These are phyloP conservation scores for Muscicapa adusta DNA, from an alignment of 2,113 vertebrate species.

Conservation along the genomic window DNA sequence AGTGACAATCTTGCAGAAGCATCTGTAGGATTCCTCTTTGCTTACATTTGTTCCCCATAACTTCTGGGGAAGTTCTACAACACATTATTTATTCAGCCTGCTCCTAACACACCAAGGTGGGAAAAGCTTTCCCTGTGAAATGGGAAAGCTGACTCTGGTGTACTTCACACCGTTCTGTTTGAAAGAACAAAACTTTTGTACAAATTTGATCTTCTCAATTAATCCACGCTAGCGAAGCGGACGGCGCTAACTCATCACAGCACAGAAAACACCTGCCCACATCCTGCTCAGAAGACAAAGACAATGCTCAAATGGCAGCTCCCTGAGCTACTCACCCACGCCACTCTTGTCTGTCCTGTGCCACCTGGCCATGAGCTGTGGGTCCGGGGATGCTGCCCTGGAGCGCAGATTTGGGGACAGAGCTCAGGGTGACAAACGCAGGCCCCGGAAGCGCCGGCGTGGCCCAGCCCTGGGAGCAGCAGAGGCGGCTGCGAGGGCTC, in stretches of 20 bases:
- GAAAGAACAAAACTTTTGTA: neutral
- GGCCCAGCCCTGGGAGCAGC: neutral
- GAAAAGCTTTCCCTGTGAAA: neutral
- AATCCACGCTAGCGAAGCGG: rapidly evolving
- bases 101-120: neutral
- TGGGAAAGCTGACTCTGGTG: rapidly evolving
- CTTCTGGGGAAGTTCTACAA: neutral
- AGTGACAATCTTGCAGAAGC: neutral
- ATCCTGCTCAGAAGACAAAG: neutral
- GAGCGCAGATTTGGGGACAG: rapidly evolving
- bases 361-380: conserved; percentile 53
- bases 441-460: neutral
- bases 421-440: rapidly evolving
- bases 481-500: neutral
- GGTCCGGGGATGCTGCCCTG: rapidly evolving
- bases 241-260: neutral
- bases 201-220: neutral
- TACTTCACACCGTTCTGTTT: rapidly evolving
- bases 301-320: neutral
- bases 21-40: neutral
- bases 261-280: conserved; percentile 15
- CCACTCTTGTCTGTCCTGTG: conserved; percentile 66
- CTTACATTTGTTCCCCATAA: neutral
- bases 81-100: rapidly evolving
- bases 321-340: conserved; percentile 57